These are phyloP conservation scores for Lethenteron reissneri DNA, from an alignment of 2,113 vertebrate genomes.

Conservation along the genomic window DNA sequence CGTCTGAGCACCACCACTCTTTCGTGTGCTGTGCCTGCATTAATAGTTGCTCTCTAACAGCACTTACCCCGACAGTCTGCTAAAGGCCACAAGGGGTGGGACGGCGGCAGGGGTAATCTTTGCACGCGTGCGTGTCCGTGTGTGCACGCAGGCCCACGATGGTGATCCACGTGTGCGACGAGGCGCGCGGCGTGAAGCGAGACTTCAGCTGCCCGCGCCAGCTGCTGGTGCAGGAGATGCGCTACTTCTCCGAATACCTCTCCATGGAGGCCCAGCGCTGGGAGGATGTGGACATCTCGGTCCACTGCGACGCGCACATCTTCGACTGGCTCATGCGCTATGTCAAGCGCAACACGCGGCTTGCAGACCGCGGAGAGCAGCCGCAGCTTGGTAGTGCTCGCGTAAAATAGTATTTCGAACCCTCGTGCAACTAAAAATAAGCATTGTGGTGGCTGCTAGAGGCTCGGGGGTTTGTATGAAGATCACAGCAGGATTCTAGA, in stretches of 20 bases:
- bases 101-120: neutral
- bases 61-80: neutral
- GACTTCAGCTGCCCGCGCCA: constrained; percentile 85
- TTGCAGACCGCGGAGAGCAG: constrained; percentile 28
- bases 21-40: neutral
- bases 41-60: neutral
- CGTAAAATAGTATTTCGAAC: too few species aligned
- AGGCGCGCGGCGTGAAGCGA: constrained; percentile 85
- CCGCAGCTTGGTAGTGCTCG: constrained; percentile 47
- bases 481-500: too few species aligned
- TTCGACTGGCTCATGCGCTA: constrained; percentile 96
- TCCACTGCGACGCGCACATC: constrained; percentile 90
- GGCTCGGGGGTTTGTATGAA: too few species aligned
- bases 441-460: too few species aligned
- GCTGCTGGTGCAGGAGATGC: constrained; percentile 80
- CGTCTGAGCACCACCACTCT: neutral
- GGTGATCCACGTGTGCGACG: constrained; percentile 94
- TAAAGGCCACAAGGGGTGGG: neutral
- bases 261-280: constrained; percentile 71
- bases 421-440: too few species aligned
- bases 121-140: neutral
- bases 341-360: constrained; percentile 45
- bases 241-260: constrained; percentile 85
- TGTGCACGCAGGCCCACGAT: constrained; percentile 51
- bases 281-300: constrained; percentile 95